Evolutionary conservation across 2,888 invertebrate genomes (phyloP).

Genomic region (Octonoba sinensis): DNA sequence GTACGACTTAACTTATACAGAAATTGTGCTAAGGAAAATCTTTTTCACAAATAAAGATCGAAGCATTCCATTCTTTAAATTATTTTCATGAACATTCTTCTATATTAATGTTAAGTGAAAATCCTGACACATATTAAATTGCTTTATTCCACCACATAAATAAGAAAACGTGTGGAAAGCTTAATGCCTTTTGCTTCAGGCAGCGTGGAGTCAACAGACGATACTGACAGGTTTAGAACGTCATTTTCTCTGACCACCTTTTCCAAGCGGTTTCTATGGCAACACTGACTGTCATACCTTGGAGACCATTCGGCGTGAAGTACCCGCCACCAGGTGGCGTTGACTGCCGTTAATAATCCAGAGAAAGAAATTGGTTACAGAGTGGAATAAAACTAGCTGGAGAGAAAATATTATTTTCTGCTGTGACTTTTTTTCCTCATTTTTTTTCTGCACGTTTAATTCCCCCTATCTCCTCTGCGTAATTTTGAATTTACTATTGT

Average conservation of each 20-base stretch:
- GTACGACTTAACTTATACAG: too few species aligned
- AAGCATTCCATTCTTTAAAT: too few species aligned
- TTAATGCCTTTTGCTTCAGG: slow-evolving; percentile 25
- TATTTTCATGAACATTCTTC: too few species aligned
- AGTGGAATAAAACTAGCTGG: slow-evolving; percentile 17
- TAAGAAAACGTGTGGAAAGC: too few species aligned
- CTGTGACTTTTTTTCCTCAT: background rate
- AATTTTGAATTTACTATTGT: too few species aligned
- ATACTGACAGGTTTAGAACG: slow-evolving; percentile 34
- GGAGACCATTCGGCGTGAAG: slow-evolving; percentile 47
- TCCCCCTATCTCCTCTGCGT: too few species aligned
- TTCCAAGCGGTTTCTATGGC: slow-evolving; percentile 22
- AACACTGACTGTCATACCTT: slow-evolving; percentile 26
- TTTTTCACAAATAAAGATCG: too few species aligned
- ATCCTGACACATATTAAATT: too few species aligned
- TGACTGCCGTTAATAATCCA: slow-evolving; percentile 53
- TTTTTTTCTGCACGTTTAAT: too few species aligned
- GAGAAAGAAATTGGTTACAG: slow-evolving; percentile 36
- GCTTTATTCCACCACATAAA: too few species aligned
- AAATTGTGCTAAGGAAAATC: too few species aligned
- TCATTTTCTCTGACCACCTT: slow-evolving; percentile 12
- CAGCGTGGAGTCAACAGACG: slow-evolving; percentile 6
- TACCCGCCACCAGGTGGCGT: slow-evolving; percentile 46
- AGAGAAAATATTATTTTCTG: background rate
- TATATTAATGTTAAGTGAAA: too few species aligned